Conservation (phyloP, 1,140 invertebrate species). For the Centruroides vittatus region DNA sequence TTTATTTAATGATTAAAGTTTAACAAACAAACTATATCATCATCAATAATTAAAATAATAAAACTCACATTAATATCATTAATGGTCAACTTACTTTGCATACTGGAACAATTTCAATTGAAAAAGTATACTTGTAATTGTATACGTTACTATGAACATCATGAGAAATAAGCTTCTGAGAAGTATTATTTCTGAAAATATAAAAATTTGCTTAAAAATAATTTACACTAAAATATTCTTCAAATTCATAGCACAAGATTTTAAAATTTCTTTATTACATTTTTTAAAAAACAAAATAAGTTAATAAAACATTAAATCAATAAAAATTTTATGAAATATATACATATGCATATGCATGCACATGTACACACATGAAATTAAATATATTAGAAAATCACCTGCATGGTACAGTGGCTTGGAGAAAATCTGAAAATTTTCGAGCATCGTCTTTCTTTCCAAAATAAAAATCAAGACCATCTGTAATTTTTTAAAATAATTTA, state of each 20-base stretch:
- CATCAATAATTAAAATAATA: not conserved
- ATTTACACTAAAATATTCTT: too few relatives aligned
- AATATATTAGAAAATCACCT: conserved; percentile 9
- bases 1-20: too few relatives aligned
- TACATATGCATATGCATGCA: too few relatives aligned
- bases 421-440: conserved; percentile 89
- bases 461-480: conserved; percentile 89
- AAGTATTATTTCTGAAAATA: conserved; percentile 53
- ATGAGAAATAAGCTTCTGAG: conserved; percentile 93
- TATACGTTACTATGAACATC: conserved; percentile 93
- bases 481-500: not conserved
- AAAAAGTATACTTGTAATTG: conserved; percentile 75
- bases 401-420: conserved; percentile 66
- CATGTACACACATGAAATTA: not conserved
- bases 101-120: conserved; percentile 90
- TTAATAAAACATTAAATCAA: too few relatives aligned
- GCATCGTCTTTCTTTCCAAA: conserved; percentile 80
- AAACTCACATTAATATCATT: not conserved
- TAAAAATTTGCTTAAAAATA: not conserved
- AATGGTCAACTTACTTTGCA: conserved; percentile 51
- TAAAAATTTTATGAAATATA: too few relatives aligned
- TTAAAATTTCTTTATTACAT: too few relatives aligned
- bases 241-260: too few relatives aligned
- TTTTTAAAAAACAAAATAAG: too few relatives aligned
- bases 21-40: not conserved